Base-by-base conservation (phyloP, 2,888 invertebrate genomes). In the Subacronicta megacephala region DNA sequence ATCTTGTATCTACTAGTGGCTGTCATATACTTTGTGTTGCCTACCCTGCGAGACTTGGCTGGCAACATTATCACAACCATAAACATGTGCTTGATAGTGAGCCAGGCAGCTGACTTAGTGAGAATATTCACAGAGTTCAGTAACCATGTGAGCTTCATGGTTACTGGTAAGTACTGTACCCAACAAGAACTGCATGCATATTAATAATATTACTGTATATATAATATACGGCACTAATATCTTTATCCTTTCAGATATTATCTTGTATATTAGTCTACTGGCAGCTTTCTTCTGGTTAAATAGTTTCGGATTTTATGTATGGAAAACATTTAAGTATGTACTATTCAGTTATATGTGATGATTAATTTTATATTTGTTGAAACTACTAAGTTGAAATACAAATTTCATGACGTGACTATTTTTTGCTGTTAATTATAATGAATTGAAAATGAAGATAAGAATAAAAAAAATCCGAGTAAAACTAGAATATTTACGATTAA, bases 261-360 rank as follows among this genome's bases (percentile, higher is more conserved):
- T 97, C 72, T 94, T 97, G 69, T 97, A 97, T 78, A 94, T 97
- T 50, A 97, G 97, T 78, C 90, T 97, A 50, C 83, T 97, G 68
- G 97, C 96, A 29, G 97, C 97, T 46, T 98, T 97, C 88, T 97
- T 98, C 82, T 98, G 98, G 98, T 90, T 98, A 3, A 98, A 97
- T 74, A 97, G 97, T 82, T 95, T 97, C 63, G 98, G 97, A 45
- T 98, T 97, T 84, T 98, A 98, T 84, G 96, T 98, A 63, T 98
- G 98, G 98, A 97, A 96, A 84, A 98, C 97, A 1, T 98, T 98
- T 82, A 96, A 95, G 96, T 96, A 90, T 92, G 94, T 87, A 75
- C 47, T 53, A 56, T 54, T 16, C 43, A 55, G 47, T 52, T 23
- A 37, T 47, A 40, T 12, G 29, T 29, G 29, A 23, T 20, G 20